Percentiles rank a stretch among this genome's conserved stretches.
These are phyloP conservation scores for Condylostylus longicornis DNA, from an alignment of 1,140 invertebrate species.

Conservation along the genomic window DNA sequence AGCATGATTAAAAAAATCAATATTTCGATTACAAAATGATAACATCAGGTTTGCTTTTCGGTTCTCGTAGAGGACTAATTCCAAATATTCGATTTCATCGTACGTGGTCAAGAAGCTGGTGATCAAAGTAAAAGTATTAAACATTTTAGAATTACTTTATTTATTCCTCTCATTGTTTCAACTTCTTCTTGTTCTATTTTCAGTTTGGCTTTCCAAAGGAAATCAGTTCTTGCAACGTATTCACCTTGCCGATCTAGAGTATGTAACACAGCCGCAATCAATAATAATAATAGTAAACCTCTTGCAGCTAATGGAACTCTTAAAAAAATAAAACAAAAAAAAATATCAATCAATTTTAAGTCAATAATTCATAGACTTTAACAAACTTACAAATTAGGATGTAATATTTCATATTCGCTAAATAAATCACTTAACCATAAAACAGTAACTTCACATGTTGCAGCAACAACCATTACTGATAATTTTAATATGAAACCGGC, in stretches of 20 bases:
- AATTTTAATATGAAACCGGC: conserved; percentile 73
- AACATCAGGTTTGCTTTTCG: no score
- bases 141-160: conserved; percentile 44
- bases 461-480: conserved; percentile 52
- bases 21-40: no score
- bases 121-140: background rate
- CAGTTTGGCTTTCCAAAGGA: conserved; percentile 82
- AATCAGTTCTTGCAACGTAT: conserved; percentile 73
- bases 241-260: conserved; percentile 73
- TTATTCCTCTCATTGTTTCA: conserved; percentile 87
- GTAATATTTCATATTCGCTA: conserved; percentile 38
- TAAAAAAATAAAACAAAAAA: conserved; percentile 35
- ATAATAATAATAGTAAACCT: conserved; percentile 42
- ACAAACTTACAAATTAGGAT: no score
- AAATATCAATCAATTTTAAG: no score
- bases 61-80: no score
- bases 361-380: no score
- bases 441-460: conserved; percentile 45
- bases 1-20: no score
- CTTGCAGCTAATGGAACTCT: conserved; percentile 49
- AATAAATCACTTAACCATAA: conserved; percentile 46
- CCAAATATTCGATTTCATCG: no score
- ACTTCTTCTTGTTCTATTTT: conserved; percentile 87
- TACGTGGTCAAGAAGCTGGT: no score
- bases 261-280: conserved; percentile 53